These are phyloP conservation scores for Galago senegalensis DNA, from an alignment of 2,797 vertebrate species.

Conservation along the genomic window DNA sequence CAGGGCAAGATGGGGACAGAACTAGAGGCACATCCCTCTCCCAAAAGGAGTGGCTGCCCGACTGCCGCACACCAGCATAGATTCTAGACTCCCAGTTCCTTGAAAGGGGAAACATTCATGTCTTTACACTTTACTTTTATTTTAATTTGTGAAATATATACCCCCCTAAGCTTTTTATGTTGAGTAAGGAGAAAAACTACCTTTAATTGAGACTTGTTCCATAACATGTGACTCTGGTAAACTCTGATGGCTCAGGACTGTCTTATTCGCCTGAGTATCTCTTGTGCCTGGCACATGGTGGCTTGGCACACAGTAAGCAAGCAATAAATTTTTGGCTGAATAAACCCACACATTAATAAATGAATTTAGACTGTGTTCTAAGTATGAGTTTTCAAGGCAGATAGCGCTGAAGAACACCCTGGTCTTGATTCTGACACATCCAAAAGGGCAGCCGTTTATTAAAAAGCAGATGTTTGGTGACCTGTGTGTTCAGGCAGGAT, in stretches of 20 bases:
- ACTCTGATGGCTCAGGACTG: neutral
- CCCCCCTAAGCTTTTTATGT: neutral
- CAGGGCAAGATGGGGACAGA: neutral
- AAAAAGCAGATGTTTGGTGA: neutral
- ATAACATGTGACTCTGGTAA: neutral
- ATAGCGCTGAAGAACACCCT: neutral
- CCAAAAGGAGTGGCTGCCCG: neutral
- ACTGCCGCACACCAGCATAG: neutral
- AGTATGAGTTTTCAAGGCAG: neutral
- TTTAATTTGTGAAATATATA: neutral
- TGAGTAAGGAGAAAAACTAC: neutral
- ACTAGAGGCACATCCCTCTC: accelerated
- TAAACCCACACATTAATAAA: neutral
- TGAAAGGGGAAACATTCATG: neutral
- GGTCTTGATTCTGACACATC: neutral
- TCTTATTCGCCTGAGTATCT: neutral
- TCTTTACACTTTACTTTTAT: neutral
- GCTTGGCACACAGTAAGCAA: neutral
- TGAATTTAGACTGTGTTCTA: neutral
- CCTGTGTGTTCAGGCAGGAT: neutral
- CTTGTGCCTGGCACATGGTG: accelerated
- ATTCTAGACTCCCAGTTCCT: neutral
- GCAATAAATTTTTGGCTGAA: neutral
- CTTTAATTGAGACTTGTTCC: neutral
- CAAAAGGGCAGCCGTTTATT: neutral